Base-by-base conservation (phyloP, 2,113 vertebrate species). In the Zosterops lateralis region DNA sequence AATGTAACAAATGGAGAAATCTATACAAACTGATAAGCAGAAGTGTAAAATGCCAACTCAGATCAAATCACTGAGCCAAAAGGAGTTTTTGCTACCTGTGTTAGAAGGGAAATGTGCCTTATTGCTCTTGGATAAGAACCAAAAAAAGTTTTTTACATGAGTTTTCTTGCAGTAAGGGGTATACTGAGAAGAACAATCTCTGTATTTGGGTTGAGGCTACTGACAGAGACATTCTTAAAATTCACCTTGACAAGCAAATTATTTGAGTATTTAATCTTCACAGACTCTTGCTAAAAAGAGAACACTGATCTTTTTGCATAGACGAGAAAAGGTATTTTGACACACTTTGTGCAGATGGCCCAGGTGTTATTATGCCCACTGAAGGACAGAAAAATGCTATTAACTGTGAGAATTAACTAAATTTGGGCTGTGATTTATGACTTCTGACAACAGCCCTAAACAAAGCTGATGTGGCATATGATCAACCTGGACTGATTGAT, bases 361-460 rank as follows among this genome's bases (percentile, higher is more conserved):
- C 77, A 93, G 40, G 53, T 90, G 45, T 76, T 92, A 34, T 28
- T 60, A 44, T 20, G 13, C 56, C 64, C 81, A 66, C 1, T 47
- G n/a, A 66, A 84, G 44, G 67, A 85, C 14, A 25, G 67, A 42
- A 89, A 93, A 91, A 76, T 77, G 24, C 26, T 81, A 42, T 67
- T 92, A 78, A 56, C 25, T 70, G 32, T 24, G 45, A 82, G 57
- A 91, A 85, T 84, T 93, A 94, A 85, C 77, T 83, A 80, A 47
- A 89, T 96, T 84, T 95, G 34, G 53, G 19, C 32, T 84, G 36
- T 93, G 87, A 93, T 75, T 92, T 88, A 91, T 89, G 62, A 84
- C 54, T 87, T 92, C 56, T 84, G 70, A 87, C 86, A 93, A 57
- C 3, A 13, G n/a, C 45, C 17, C 50, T 92, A 87, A 93, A 87